Percentiles rank a stretch among this genome's conserved stretches.
Evolutionary conservation across 2,888 invertebrate genomes (phyloP).

Genomic region (Caenorhabditis sp.): DNA sequence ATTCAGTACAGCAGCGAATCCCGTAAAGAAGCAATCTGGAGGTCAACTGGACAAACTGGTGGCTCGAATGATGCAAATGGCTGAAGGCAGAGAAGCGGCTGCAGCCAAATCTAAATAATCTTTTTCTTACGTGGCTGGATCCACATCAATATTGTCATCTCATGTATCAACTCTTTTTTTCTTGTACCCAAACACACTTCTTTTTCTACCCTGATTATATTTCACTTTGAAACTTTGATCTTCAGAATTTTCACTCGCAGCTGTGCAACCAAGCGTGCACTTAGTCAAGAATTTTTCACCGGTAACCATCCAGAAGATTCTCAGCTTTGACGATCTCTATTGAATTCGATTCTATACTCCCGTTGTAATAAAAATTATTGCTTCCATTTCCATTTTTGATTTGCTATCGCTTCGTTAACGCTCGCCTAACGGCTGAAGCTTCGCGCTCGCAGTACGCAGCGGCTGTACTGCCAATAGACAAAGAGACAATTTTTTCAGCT

Average conservation of each 20-base stretch:
- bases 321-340: slow-evolving; percentile 13
- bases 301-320: slow-evolving; percentile 20
- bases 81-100: slow-evolving; percentile 51
- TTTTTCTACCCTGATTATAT: slow-evolving; percentile 8
- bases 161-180: slow-evolving; percentile 1
- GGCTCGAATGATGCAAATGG: slow-evolving; percentile 66
- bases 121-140: slow-evolving; percentile 28
- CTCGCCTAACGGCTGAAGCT: not conserved
- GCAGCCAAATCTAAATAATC: slow-evolving; percentile 22
- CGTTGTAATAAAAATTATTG: not conserved
- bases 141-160: slow-evolving; percentile 9
- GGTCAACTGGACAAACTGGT: slow-evolving; percentile 71
- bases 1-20: slow-evolving; percentile 20
- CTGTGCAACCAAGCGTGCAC: not conserved
- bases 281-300: not conserved
- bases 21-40: slow-evolving; percentile 21
- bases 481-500: no score
- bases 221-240: slow-evolving; percentile 16
- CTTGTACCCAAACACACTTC: no score
- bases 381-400: not conserved
- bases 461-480: no score
- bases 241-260: not conserved
- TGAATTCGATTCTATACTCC: not conserved
- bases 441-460: not conserved
- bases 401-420: not conserved